Base-by-base conservation (phyloP, 2,888 invertebrate genomes). In the Coenonympha glycerion region DNA sequence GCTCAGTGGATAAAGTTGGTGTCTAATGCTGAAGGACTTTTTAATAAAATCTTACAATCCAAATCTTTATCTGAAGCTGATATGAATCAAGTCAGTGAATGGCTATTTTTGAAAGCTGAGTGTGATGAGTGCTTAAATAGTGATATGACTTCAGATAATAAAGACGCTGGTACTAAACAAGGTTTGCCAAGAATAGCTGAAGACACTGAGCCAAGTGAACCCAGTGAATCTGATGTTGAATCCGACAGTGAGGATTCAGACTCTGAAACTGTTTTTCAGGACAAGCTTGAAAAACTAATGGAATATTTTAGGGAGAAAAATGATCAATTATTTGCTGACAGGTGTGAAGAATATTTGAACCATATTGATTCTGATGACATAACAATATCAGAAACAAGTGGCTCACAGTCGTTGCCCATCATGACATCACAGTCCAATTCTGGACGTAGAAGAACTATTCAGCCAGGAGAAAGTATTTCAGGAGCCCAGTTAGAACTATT, bases 21-120 rank as follows among this genome's bases (percentile, higher is more conserved):
- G 4, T 90, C 92, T 3, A 95, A 95, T 85, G 95, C 95, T 2
- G 95, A 95, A 71, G 93, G 93, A 16, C 77, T 95, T n/a, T 93
- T 93, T 76, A 91, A 92, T 76, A 93, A 90, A 74, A 88, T 95
- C 34, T 87, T 94, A 41, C 88, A 90, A 11, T 92, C 90, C 31
- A 92, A 92, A 64, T 88, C 90, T n/a, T 71, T 95, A 48, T 89
- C 91, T 8, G 92, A 92, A 47, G 81, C 89, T 53, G 93, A 94
- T 69, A 89, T 92, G 58, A 93, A 92, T 65, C 93, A 93, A 77
- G 84, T 88, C 5, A 88, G 93, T 67, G 92, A 94, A 61, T 95
- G 95, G 95, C 80, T 95, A 13, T 94, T 93, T 64, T 81, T 95
- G 55, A 95, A 95, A 68, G 94, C 95, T 61, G 95, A 95, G 76